Conservation (phyloP, 1,140 invertebrate species). For the Drosophila leontia region DNA sequence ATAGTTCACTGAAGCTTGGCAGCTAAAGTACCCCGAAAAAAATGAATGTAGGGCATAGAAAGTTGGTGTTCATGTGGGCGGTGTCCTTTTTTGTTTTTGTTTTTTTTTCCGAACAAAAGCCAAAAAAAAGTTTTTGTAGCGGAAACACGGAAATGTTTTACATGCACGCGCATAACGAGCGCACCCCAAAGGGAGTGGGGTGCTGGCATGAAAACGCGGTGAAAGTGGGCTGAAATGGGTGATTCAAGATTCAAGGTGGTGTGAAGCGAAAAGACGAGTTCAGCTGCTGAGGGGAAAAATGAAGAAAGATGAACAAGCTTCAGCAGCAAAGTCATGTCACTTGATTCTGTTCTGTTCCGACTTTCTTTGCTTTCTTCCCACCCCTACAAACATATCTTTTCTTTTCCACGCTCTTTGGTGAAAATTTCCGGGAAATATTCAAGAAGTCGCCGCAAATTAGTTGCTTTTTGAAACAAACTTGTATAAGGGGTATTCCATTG, state of each 20-base stretch:
- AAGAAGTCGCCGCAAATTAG: slow-evolving; percentile 14
- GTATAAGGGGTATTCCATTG: no score
- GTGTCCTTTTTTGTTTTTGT: background rate
- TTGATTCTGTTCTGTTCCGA: slow-evolving; percentile 1
- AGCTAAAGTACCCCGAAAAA: background rate
- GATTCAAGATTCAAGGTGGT: no score
- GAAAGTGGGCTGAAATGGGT: background rate
- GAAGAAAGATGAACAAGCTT: slow-evolving; percentile 41
- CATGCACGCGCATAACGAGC: slow-evolving; percentile 64
- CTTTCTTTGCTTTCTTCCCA: background rate
- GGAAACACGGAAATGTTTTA: slow-evolving; percentile 82
- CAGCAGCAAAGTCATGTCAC: slow-evolving; percentile 47
- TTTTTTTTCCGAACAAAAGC: slow-evolving; percentile 52
- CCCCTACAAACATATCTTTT: background rate
- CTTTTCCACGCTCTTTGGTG: slow-evolving; percentile 7
- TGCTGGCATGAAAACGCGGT: background rate
- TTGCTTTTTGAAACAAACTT: no score
- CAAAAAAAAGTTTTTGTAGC: slow-evolving; percentile 76
- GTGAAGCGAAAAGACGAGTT: slow-evolving; percentile 14
- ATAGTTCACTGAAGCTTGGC: background rate
- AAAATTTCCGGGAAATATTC: slow-evolving; percentile 10
- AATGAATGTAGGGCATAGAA: background rate
- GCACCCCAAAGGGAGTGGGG: background rate
- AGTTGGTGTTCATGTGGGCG: slow-evolving; percentile 13
- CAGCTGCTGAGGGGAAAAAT: slow-evolving; percentile 7